Evolutionary conservation across 1,140 invertebrate genomes (phyloP).

Genomic region (Bombus vancouverensis): DNA sequence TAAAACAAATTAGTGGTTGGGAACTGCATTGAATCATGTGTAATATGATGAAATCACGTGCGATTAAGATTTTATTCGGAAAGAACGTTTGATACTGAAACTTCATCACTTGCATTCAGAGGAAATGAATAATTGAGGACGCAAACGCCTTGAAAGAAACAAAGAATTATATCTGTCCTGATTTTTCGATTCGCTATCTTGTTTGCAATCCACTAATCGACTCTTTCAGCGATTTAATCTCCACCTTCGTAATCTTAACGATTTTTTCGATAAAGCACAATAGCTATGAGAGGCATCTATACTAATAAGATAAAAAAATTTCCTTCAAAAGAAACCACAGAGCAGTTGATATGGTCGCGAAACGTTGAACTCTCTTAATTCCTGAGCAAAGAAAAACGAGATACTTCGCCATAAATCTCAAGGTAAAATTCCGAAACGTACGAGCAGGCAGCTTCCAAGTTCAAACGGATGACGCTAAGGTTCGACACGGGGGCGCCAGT

Average conservation of each 20-base stretch:
- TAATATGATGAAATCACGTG: no score
- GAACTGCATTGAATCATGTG: not conserved
- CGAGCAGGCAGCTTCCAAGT: conserved; percentile 41
- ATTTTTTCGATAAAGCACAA: not conserved
- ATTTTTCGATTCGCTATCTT: not conserved
- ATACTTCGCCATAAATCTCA: conserved; percentile 36
- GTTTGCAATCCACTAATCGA: not conserved
- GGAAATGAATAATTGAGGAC: not conserved
- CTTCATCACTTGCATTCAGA: not conserved
- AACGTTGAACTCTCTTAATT: conserved; percentile 40
- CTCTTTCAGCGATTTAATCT: not conserved
- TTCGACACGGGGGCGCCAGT: conserved; percentile 41
- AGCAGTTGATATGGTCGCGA: not conserved
- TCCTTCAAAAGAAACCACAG: not conserved
- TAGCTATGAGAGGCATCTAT: not conserved
- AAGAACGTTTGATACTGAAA: not conserved
- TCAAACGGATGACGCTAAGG: conserved; percentile 38
- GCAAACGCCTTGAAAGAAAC: not conserved
- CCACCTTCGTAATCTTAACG: not conserved
- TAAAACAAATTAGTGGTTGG: no score
- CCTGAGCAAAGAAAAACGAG: conserved; percentile 14
- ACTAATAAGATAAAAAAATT: conserved; percentile 7
- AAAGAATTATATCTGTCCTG: not conserved
- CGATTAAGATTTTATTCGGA: no score
- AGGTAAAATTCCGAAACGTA: conserved; percentile 50